phyloP scores from a whole-genome alignment of 2,113 vertebrate genomes.

The Cynoglossus semilaevis region DNA sequence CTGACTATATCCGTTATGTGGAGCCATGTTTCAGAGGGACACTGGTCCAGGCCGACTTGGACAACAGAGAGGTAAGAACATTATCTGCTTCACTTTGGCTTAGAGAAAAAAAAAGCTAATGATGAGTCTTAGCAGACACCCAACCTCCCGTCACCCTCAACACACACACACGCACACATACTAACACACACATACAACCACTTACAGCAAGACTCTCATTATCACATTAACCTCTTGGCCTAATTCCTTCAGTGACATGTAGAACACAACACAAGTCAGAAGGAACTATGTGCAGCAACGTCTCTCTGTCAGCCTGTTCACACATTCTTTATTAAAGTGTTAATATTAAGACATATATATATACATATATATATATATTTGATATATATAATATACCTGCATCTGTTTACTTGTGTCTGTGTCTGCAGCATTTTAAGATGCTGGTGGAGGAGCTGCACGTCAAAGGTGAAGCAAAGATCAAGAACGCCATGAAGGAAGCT shows the following conservation, averaged over 20 bases:
- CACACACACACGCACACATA: conserved; percentile 12
- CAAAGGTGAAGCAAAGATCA: conserved; percentile 90
- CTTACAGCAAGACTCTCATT: background rate
- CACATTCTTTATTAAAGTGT: too few species aligned
- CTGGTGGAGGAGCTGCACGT: conserved; percentile 88
- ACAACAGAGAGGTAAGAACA: conserved; percentile 91
- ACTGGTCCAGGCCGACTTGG: conserved; percentile 92
- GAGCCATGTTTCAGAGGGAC: conserved; percentile 95
- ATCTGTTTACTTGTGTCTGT: too few species aligned
- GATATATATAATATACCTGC: too few species aligned
- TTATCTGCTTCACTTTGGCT: conserved; percentile 42
- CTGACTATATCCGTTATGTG: conserved; percentile 91
- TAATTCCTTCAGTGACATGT: conserved; percentile 19
- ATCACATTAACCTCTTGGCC: conserved; percentile 28
- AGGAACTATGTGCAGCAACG: background rate
- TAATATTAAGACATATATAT: too few species aligned
- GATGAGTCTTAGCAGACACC: background rate
- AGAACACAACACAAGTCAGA: background rate
- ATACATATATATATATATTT: too few species aligned
- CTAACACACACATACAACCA: conserved; percentile 9
- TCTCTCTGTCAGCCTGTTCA: background rate
- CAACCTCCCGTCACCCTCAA: background rate
- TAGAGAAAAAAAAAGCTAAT: conserved; percentile 25
- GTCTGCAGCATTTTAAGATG: conserved; percentile 88
- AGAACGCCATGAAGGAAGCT: conserved; percentile 87